A percentile compares a stretch with the other conserved stretches of the same genome.
Conservation (phyloP, 2,113 vertebrate genomes). For the Micronycteris hirsuta region DNA sequence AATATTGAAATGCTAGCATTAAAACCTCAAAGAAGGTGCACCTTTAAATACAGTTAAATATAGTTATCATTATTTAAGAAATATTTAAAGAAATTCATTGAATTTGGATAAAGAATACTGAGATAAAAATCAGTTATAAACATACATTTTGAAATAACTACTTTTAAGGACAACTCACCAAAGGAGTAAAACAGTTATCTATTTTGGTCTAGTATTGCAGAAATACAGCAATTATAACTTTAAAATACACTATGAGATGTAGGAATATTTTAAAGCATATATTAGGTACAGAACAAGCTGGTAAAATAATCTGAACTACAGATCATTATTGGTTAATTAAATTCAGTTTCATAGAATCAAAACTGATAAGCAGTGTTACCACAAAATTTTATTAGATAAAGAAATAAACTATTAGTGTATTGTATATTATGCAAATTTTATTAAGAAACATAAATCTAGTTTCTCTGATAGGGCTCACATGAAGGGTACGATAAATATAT, state of each 20-base stretch:
- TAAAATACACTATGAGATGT: neutral
- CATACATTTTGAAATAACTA: neutral
- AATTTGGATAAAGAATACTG: neutral
- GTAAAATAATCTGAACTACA: constrained; percentile 5
- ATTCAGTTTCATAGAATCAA: constrained; percentile 29
- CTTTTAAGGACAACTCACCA: neutral
- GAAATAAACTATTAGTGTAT: neutral
- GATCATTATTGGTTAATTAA: constrained; percentile 41
- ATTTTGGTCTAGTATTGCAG: neutral
- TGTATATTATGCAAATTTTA: neutral
- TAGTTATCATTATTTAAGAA: neutral
- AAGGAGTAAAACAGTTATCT: neutral
- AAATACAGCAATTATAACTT: neutral
- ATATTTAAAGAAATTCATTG: neutral
- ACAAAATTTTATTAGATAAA: neutral
- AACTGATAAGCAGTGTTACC: neutral
- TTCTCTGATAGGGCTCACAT: neutral
- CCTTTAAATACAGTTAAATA: neutral
- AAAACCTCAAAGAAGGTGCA: neutral
- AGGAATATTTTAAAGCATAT: neutral
- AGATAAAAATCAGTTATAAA: neutral
- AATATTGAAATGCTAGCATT: neutral
- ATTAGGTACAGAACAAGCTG: neutral
- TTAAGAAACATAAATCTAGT: constrained; percentile 4
- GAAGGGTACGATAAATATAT: neutral